A percentile compares a stretch with the other conserved stretches of the same genome.
Evolutionary conservation across 2,113 vertebrate genomes (phyloP).

Genomic region (Centropristis striata): DNA sequence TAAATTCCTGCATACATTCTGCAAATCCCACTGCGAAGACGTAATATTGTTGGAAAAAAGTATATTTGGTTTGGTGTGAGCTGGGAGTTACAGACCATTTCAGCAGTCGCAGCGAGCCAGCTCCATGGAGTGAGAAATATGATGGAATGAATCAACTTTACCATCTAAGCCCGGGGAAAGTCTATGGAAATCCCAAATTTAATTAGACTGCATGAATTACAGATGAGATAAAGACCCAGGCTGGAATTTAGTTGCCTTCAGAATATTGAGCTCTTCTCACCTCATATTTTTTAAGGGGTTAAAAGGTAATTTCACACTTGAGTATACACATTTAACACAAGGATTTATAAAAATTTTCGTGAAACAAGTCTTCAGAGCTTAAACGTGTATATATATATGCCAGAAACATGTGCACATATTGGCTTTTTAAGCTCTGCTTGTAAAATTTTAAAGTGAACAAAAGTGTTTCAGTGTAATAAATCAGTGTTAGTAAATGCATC

Average conservation of each 20-base stretch:
- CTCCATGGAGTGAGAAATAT: constrained; percentile 61
- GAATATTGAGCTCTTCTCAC: constrained; percentile 54
- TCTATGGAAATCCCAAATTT: constrained; percentile 78
- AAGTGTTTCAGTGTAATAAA: constrained; percentile 42
- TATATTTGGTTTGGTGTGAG: constrained; percentile 62
- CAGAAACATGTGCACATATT: constrained; percentile 26
- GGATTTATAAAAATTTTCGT: constrained; percentile 43
- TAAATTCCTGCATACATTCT: constrained; percentile 46
- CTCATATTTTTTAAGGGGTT: constrained; percentile 41
- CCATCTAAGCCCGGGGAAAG: constrained; percentile 72
- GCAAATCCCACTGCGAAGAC: constrained; percentile 54
- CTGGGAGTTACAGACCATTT: constrained; percentile 54
- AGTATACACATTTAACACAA: constrained; percentile 35
- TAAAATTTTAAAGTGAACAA: constrained; percentile 26
- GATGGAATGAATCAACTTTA: constrained; percentile 72
- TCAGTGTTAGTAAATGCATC: constrained; percentile 49
- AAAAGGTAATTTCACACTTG: constrained; percentile 53
- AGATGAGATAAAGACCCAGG: constrained; percentile 71
- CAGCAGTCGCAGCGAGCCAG: constrained; percentile 44
- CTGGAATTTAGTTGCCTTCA: constrained; percentile 53
- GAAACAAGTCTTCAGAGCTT: constrained; percentile 11
- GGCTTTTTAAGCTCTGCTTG: constrained; percentile 36
- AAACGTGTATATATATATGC: not conserved
- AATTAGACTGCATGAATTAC: constrained; percentile 77
- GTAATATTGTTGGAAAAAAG: constrained; percentile 58